Percentiles rank a stretch among this genome's conserved stretches.
Evolutionary conservation across 2,888 invertebrate genomes (phyloP).

Genomic region (Temnothorax rugatulus): DNA sequence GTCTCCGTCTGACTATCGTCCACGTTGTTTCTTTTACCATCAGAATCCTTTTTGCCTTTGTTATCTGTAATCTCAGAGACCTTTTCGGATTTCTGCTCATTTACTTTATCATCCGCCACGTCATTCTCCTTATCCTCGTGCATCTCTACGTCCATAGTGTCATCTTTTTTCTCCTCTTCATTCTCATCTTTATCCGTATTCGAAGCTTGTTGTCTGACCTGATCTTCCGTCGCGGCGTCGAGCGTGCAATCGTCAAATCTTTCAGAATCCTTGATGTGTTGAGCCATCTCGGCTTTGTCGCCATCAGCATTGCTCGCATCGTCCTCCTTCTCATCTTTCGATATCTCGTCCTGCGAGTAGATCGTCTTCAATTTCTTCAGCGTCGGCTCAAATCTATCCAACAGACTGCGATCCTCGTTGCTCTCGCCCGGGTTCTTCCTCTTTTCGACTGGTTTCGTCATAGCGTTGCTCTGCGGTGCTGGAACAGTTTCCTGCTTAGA

Average conservation of each 20-base stretch:
- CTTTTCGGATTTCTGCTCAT: conserved; percentile 80
- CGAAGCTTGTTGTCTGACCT: conserved; percentile 90
- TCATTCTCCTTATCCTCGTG: conserved; percentile 87
- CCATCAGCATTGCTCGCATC: conserved; percentile 86
- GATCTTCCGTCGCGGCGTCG: conserved; percentile 94
- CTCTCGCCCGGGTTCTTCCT: conserved; percentile 92
- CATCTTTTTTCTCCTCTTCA: conserved; percentile 88
- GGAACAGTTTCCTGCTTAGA: conserved; percentile 83
- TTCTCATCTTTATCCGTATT: conserved; percentile 88
- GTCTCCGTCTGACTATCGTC: conserved; percentile 85
- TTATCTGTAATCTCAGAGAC: conserved; percentile 84
- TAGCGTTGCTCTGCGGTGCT: conserved; percentile 83
- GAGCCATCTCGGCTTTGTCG: conserved; percentile 89
- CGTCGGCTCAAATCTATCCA: conserved; percentile 89
- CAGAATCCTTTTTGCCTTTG: conserved; percentile 83
- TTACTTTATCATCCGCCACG: conserved; percentile 80
- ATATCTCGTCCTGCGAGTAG: conserved; percentile 87
- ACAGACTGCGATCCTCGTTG: conserved; percentile 91
- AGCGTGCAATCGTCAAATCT: conserved; percentile 91
- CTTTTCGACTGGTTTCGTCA: conserved; percentile 86
- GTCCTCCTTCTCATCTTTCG: conserved; percentile 86
- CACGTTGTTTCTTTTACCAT: conserved; percentile 77
- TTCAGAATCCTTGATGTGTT: conserved; percentile 94
- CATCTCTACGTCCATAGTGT: conserved; percentile 74
- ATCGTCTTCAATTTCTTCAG: conserved; percentile 89